phyloP scores from a whole-genome alignment of 2,797 vertebrate species.

The Crocodylus rhombifer region DNA sequence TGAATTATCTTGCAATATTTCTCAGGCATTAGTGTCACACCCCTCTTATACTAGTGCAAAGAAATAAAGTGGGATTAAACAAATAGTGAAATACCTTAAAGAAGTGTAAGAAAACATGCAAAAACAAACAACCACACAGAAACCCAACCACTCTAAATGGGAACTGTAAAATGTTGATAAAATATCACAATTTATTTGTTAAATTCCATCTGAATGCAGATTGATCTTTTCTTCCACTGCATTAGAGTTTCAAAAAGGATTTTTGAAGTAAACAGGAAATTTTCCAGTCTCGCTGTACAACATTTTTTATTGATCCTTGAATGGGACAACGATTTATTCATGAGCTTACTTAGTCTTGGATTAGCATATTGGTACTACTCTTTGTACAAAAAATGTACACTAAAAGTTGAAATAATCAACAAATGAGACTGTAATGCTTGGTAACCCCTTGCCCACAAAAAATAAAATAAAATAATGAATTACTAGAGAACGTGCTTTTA shows the following conservation, averaged over 20 bases:
- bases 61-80: background rate
- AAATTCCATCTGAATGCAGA: background rate
- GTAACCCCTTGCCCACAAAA: background rate
- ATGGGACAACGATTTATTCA: background rate
- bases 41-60: background rate
- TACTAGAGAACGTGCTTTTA: background rate
- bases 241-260: background rate
- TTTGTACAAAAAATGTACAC: background rate
- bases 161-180: background rate
- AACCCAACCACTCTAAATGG: background rate
- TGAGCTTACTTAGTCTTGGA: background rate
- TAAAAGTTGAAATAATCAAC: constrained; percentile 17
- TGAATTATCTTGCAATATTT: background rate
- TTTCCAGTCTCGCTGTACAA: background rate
- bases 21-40: background rate
- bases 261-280: constrained; percentile 25
- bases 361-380: background rate
- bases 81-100: background rate
- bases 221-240: background rate
- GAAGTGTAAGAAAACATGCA: background rate
- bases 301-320: constrained; percentile 21
- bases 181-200: background rate
- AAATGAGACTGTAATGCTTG: background rate
- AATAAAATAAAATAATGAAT: background rate
- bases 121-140: background rate